Conservation (phyloP, 2,888 invertebrate genomes). For the Troglohyphantes excavatus region DNA sequence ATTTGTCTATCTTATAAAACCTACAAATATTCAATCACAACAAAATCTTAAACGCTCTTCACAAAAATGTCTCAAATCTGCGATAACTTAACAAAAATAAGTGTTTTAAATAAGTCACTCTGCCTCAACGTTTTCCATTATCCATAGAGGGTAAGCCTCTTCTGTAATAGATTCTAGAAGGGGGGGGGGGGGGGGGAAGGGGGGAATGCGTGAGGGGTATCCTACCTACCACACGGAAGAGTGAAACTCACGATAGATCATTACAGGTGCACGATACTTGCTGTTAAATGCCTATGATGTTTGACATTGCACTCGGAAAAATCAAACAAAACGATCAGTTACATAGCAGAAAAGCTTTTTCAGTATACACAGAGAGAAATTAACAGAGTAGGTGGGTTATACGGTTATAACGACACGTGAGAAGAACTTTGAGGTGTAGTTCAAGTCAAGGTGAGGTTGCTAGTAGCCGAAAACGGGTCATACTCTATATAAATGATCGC, state of each 20-base stretch:
- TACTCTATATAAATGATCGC: no score
- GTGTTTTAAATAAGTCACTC: background rate
- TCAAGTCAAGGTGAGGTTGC: no score
- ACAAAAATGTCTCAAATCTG: background rate
- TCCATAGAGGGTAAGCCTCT: background rate
- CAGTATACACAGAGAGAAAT: no score
- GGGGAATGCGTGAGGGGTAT: slow-evolving; percentile 11
- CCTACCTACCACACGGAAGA: slow-evolving; percentile 7
- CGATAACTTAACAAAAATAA: background rate
- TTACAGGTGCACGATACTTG: background rate
- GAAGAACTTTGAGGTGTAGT: no score
- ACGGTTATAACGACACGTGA: no score
- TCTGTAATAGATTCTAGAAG: slow-evolving; percentile 1
- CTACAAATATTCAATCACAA: no score
- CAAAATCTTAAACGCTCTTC: no score
- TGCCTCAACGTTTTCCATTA: background rate
- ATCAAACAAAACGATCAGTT: slow-evolving; percentile 8
- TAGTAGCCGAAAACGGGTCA: no score
- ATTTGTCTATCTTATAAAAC: no score
- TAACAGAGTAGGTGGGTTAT: no score
- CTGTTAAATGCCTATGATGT: slow-evolving; percentile 27
- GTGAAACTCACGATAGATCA: slow-evolving; percentile 18
- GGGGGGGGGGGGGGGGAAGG: background rate
- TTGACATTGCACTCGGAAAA: slow-evolving; percentile 16
- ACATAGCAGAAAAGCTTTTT: background rate